Percentiles rank a stretch among this genome's conserved stretches.
Conservation (phyloP, 1,140 invertebrate species). For the Dysdera silvatica region DNA sequence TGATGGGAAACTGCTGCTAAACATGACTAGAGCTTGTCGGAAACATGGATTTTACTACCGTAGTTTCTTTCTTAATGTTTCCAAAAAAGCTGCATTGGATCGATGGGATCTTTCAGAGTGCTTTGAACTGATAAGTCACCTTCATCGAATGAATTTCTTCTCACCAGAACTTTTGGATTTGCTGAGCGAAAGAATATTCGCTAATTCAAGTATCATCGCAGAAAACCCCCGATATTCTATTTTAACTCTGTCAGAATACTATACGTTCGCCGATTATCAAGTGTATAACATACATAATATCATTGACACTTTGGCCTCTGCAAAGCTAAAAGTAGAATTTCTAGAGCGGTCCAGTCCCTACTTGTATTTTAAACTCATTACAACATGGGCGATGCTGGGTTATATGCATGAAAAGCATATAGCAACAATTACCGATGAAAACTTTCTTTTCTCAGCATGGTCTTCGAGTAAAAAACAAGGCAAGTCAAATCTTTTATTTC, state of each 20-base stretch:
- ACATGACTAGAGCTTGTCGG: background rate
- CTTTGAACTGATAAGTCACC: background rate
- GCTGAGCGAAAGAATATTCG: background rate
- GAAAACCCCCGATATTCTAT: background rate
- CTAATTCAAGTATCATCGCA: background rate
- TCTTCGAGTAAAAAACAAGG: conserved; percentile 10
- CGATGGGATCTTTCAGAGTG: conserved; percentile 5
- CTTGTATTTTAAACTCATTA: conserved; percentile 11
- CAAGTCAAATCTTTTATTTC: too few species aligned
- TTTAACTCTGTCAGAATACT: background rate
- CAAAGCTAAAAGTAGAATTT: background rate
- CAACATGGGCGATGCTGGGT: background rate
- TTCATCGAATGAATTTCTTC: conserved; percentile 3
- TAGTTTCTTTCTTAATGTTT: background rate
- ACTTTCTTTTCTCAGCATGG: conserved; percentile 14
- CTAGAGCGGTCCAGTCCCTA: background rate
- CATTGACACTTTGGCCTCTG: background rate
- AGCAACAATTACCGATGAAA: background rate
- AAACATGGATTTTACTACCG: background rate
- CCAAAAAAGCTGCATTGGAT: background rate
- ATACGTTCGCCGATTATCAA: background rate
- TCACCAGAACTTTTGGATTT: conserved; percentile 3
- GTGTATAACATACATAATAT: background rate
- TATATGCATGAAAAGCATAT: conserved; percentile 6
- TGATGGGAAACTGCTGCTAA: background rate